Percentiles rank a stretch among this genome's conserved stretches.
These are phyloP conservation scores for Centruroides sculpturatus DNA, from an alignment of 1,140 invertebrate species.

Conservation along the genomic window DNA sequence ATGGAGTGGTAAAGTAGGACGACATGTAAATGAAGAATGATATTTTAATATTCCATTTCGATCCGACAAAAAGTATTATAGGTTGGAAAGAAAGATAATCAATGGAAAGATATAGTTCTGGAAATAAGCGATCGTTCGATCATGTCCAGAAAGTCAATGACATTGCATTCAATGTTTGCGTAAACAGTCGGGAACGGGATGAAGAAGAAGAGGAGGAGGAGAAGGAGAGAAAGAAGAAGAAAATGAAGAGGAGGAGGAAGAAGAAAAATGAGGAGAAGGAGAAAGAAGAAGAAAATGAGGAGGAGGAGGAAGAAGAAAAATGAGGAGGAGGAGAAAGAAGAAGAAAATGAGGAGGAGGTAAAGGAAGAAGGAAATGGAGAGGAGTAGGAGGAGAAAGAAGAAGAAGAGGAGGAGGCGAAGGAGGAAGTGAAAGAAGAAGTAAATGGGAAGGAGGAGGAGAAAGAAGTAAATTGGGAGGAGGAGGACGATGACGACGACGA, in stretches of 20 bases:
- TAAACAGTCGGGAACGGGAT: neutral
- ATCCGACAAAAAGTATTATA: neutral
- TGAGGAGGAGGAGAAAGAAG: neutral
- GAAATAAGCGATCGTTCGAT: neutral
- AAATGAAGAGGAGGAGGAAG: neutral
- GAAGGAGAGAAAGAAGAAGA: too few relatives aligned
- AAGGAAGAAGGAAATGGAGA: neutral
- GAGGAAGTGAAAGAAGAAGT: neutral
- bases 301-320: neutral
- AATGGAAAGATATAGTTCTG: neutral
- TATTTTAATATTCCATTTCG: too few relatives aligned
- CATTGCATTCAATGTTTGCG: neutral
- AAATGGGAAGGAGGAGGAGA: neutral
- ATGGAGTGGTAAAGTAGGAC: too few relatives aligned
- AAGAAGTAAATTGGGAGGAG: too few relatives aligned
- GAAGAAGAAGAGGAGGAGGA: neutral
- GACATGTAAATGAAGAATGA: too few relatives aligned
- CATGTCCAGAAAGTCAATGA: too few relatives aligned
- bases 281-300: neutral
- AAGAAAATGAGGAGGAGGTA: neutral
- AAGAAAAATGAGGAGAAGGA: neutral
- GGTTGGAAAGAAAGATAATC: neutral
- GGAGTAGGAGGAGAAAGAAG: neutral
- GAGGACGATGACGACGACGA: neutral
- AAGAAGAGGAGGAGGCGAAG: neutral